These are phyloP conservation scores for Sinodicranocentrus sp. DNA, from an alignment of 2,888 invertebrate species.

Conservation along the genomic window DNA sequence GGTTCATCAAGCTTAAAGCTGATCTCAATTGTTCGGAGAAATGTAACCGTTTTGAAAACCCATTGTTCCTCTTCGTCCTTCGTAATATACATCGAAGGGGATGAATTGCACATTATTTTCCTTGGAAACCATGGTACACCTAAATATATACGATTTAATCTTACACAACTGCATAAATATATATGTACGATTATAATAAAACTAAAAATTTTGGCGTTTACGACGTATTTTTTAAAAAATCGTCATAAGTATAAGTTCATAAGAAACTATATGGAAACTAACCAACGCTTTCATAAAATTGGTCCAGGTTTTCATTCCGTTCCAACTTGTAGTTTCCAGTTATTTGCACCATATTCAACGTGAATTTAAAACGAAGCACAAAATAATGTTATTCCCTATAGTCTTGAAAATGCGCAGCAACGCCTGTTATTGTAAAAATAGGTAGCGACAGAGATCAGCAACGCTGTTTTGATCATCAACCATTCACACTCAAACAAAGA, in stretches of 20 bases:
- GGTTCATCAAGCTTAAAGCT: constrained; percentile 83
- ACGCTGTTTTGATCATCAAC: too few species aligned
- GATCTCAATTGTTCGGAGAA: constrained; percentile 81
- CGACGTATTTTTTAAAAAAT: neutral
- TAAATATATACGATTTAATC: too few species aligned
- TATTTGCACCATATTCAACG: constrained; percentile 81
- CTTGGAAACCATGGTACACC: constrained; percentile 84
- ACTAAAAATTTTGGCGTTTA: neutral
- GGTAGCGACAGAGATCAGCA: too few species aligned
- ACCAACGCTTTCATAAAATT: constrained; percentile 84
- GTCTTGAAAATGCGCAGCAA: neutral
- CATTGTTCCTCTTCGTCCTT: constrained; percentile 80
- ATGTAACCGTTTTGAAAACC: constrained; percentile 82
- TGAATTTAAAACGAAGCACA: neutral
- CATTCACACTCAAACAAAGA: too few species aligned
- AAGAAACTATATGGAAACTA: constrained; percentile 77
- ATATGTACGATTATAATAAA: neutral
- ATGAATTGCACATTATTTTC: constrained; percentile 83
- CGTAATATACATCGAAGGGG: constrained; percentile 82
- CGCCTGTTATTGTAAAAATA: too few species aligned
- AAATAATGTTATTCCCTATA: too few species aligned
- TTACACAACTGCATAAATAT: constrained; percentile 24
- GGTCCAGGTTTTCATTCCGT: constrained; percentile 84
- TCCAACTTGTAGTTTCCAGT: constrained; percentile 83
- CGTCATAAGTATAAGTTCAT: neutral